Evolutionary conservation across 37 sponge, comb jelly and placozoan species (phyloP).

Genomic region (Geodia barretti): DNA sequence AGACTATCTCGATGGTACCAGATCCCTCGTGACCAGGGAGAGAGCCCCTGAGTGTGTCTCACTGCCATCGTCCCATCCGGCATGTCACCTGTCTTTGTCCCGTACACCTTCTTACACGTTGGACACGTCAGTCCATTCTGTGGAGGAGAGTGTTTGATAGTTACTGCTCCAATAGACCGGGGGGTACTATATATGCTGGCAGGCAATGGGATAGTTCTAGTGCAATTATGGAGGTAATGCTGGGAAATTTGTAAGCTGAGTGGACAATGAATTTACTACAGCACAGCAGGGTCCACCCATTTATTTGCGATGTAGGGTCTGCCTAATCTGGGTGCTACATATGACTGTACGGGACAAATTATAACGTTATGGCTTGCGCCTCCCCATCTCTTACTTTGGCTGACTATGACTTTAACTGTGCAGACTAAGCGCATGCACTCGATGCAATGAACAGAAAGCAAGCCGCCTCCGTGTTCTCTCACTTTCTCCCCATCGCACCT

Average conservation of each 20-base stretch:
- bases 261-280: not conserved
- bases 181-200: no score
- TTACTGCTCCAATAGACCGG: no score
- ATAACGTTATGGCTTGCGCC: not conserved
- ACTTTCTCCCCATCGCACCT: slow-evolving; percentile 1
- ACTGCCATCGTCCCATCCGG: slow-evolving; percentile 82
- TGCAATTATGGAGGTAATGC: no score
- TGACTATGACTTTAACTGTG: not conserved
- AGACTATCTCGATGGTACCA: slow-evolving; percentile 82
- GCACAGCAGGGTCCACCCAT: no score
- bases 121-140: slow-evolving; percentile 85
- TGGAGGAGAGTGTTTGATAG: no score
- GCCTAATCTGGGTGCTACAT: no score
- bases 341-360: no score
- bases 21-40: slow-evolving; percentile 82
- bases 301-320: no score
- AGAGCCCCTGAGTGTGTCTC: not conserved
- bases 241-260: no score
- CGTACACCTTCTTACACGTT: slow-evolving; percentile 89
- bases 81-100: slow-evolving; percentile 93
- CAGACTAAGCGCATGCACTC: not conserved
- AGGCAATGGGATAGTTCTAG: no score
- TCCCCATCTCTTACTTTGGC: not conserved
- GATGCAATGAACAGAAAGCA: not conserved
- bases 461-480: not conserved